Conservation (phyloP, 2,113 vertebrate species). For the Terrapene triunguis region DNA sequence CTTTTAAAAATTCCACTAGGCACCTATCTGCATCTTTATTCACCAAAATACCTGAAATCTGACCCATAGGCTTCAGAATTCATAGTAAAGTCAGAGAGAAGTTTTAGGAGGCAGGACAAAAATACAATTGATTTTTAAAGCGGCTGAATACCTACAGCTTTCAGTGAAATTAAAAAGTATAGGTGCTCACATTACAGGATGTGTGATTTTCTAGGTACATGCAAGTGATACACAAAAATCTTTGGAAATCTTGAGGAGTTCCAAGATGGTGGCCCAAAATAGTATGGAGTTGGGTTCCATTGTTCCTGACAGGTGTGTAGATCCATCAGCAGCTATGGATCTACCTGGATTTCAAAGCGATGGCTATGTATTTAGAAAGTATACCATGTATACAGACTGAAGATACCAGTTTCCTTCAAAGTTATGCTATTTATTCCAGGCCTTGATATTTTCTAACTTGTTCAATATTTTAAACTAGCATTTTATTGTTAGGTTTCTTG, state of each 20-base stretch:
- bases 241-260: background rate
- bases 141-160: background rate
- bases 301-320: background rate
- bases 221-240: background rate
- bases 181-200: background rate
- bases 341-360: background rate
- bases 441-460: constrained; percentile 31
- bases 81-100: background rate
- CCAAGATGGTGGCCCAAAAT: background rate
- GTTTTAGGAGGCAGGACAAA: background rate
- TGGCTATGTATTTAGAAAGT: background rate
- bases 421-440: background rate
- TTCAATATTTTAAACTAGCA: constrained; percentile 16
- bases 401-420: background rate
- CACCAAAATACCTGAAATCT: background rate
- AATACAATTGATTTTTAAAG: background rate
- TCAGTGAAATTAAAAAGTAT: constrained; percentile 13
- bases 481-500: background rate
- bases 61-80: background rate
- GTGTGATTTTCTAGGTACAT: background rate
- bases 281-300: background rate
- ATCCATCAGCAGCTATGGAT: background rate
- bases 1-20: background rate
- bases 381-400: background rate
- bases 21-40: constrained; percentile 6